Evolutionary conservation across 2,888 invertebrate species (phyloP).

Genomic region (Teleiodes luculella): DNA sequence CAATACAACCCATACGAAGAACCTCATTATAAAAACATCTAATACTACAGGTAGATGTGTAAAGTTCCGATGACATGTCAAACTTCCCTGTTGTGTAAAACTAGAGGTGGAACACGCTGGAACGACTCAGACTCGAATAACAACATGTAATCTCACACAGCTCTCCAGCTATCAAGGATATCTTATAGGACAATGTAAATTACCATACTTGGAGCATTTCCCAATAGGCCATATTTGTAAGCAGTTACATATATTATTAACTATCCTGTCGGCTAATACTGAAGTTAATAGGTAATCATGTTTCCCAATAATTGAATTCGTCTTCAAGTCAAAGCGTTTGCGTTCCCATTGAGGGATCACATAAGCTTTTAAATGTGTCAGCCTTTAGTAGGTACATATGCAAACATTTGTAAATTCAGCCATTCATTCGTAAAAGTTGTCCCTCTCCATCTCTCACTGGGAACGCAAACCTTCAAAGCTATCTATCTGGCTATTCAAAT

Average conservation of each 20-base stretch:
- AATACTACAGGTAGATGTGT: too few species aligned
- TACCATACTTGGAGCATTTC: slow-evolving; percentile 24
- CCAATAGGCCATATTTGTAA: slow-evolving; percentile 28
- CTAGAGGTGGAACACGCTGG: background rate
- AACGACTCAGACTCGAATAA: background rate
- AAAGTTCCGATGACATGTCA: too few species aligned
- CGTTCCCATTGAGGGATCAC: background rate
- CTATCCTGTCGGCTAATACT: slow-evolving; percentile 11
- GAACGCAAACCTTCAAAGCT: too few species aligned
- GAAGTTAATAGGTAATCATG: slow-evolving; percentile 15
- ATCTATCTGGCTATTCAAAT: too few species aligned
- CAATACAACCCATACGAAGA: too few species aligned
- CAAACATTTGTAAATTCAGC: too few species aligned
- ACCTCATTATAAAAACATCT: too few species aligned
- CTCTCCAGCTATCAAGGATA: slow-evolving; percentile 20
- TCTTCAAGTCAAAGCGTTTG: background rate
- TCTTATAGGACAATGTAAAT: slow-evolving; percentile 18
- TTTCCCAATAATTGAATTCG: background rate
- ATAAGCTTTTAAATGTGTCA: too few species aligned
- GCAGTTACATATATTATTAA: slow-evolving; percentile 14
- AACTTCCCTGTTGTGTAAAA: too few species aligned
- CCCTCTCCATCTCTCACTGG: too few species aligned
- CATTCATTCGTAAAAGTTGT: too few species aligned
- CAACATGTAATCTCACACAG: background rate
- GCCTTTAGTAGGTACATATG: too few species aligned